phyloP scores from a whole-genome alignment of 2,888 invertebrate species.

The Drosophila gaucha region DNA sequence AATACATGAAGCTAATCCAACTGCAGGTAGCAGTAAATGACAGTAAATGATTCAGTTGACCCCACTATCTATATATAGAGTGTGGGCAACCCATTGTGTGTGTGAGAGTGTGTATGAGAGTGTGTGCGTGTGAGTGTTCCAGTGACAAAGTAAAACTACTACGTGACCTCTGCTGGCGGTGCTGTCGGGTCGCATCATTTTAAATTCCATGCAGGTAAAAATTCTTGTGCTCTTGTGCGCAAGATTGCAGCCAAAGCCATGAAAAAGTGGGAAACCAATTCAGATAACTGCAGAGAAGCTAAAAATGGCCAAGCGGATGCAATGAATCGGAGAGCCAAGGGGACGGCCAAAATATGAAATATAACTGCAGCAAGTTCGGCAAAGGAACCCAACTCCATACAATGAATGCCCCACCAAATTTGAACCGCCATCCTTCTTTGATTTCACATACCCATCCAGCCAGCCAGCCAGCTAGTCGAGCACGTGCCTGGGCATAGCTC shows the following conservation, averaged over 20 bases:
- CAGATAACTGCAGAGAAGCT: constrained; percentile 66
- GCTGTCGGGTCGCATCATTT: constrained; percentile 61
- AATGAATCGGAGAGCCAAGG: constrained; percentile 57
- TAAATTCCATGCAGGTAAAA: constrained; percentile 74
- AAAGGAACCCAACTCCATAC: constrained; percentile 39
- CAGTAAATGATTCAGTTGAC: constrained; percentile 80
- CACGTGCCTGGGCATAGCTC: constrained; percentile 56
- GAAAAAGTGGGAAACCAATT: constrained; percentile 76
- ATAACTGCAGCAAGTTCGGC: constrained; percentile 68
- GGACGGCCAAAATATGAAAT: constrained; percentile 66
- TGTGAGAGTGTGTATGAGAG: constrained; percentile 1
- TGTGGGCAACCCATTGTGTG: background rate
- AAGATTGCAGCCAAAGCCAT: constrained; percentile 74
- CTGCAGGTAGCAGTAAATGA: constrained; percentile 63
- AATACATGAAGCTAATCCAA: constrained; percentile 34
- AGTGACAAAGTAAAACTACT: constrained; percentile 75
- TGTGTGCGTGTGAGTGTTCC: constrained; percentile 20
- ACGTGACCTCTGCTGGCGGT: constrained; percentile 56
- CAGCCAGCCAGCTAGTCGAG: constrained; percentile 17
- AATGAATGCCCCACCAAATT: constrained; percentile 24
- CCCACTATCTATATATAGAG: constrained; percentile 32
- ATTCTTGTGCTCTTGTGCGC: constrained; percentile 50
- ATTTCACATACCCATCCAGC: background rate
- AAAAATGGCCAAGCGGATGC: constrained; percentile 52
- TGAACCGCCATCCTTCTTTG: background rate